phyloP scores from a whole-genome alignment of 2,888 invertebrate species.

The Perdita meconis region DNA sequence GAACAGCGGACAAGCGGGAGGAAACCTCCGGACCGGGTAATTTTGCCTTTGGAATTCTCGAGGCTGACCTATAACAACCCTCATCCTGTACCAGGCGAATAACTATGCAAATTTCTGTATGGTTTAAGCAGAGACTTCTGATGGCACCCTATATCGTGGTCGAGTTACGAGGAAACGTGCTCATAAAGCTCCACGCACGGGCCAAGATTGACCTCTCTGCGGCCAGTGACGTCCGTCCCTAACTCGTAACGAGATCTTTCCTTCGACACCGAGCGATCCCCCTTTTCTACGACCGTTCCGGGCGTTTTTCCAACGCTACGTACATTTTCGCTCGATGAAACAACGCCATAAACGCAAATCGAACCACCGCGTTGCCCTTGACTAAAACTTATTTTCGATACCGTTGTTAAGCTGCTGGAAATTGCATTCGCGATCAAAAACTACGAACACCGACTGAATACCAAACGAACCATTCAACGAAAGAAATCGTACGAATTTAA shows the following conservation, averaged over 20 bases:
- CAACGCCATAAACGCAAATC: slow-evolving; percentile 14
- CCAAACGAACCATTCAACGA: too few relatives aligned
- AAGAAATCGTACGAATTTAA: too few relatives aligned
- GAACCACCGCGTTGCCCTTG: neutral
- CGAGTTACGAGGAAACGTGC: slow-evolving; percentile 53
- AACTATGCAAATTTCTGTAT: slow-evolving; percentile 76
- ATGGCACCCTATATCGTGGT: slow-evolving; percentile 52
- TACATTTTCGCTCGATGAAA: neutral
- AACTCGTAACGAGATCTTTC: slow-evolving; percentile 47
- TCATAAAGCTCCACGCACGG: slow-evolving; percentile 60
- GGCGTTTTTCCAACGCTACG: slow-evolving; percentile 7
- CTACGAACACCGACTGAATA: too few relatives aligned
- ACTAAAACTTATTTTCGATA: too few relatives aligned
- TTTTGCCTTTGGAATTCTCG: slow-evolving; percentile 67
- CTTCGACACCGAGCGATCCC: slow-evolving; percentile 14
- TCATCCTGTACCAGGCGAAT: slow-evolving; percentile 69
- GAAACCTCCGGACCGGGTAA: slow-evolving; percentile 55
- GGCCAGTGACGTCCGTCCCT: slow-evolving; percentile 20
- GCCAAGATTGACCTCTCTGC: slow-evolving; percentile 53
- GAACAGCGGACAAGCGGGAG: neutral
- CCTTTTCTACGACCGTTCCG: neutral
- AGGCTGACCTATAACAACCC: slow-evolving; percentile 70
- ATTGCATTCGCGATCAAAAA: too few relatives aligned
- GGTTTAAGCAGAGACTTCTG: slow-evolving; percentile 69
- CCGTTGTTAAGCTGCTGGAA: too few relatives aligned